Evolutionary conservation across 1,140 invertebrate species (phyloP), one percentile per base, ranked within the genome.

Genomic region (Eueides isabella): DNA sequence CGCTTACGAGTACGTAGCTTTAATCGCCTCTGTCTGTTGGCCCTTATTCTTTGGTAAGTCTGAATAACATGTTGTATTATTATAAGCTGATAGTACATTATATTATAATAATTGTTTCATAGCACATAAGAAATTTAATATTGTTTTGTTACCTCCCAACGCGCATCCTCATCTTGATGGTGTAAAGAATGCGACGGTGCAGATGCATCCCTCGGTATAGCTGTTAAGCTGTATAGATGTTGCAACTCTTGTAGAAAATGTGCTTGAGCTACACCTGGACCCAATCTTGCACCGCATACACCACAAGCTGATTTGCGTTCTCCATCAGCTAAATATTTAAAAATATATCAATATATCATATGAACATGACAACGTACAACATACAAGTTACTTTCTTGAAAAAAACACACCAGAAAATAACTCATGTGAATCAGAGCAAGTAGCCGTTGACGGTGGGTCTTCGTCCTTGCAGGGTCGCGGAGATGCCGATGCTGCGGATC

Each of bases 211-310:
- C 94, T 76, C 62, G 92, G 92, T 74, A 92, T 83, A 4, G 94
- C 92, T 48, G 94, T 94, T 19, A 95, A 85, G 82, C 95, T 95
- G 80, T 95, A 95, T 19, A 97, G 89, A 78, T 95, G 95, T 77
- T 96, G 96, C 67, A 96, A 82, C 85, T 97, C 96, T 76, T 95
- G 93, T n/a, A 95, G 87, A 76, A 96, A 95, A 83, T 96, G 96
- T 14, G 94, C 89, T 76, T 96, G 95, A 28, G 96, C 89, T 31
- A 96, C 96, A 0, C 95, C 94, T 0, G 94, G 91, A 4, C 95
- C 94, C 6, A 97, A 90, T 0, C 95, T 95, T 4, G 95, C 91
- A n/a, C 96, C 95, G 87, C 96, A 97, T 1, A 96, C 95, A 0
- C 96, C 96, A 82, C 96, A 96, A 35, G 94, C 80, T 0, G 92